phyloP scores from a whole-genome alignment of 1,140 invertebrate species.

The Archegozetes longisetosus region DNA sequence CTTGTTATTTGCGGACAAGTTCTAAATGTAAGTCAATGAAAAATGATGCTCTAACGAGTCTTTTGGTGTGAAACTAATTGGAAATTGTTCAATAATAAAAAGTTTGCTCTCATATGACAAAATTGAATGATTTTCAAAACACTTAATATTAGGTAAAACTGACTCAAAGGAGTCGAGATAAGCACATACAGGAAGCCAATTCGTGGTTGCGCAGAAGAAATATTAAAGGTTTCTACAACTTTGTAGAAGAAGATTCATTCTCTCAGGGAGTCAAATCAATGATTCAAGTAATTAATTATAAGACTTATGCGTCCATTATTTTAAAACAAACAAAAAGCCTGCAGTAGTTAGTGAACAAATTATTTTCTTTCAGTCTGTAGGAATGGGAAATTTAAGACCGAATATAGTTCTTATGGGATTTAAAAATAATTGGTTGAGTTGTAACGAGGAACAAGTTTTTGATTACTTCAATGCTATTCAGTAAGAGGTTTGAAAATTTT shows the following conservation, averaged over 20 bases:
- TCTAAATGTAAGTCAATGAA: too few species aligned
- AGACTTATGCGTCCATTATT: too few species aligned
- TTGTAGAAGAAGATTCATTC: constrained; percentile 32
- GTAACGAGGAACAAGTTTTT: constrained; percentile 24
- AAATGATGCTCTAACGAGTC: too few species aligned
- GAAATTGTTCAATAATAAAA: background rate
- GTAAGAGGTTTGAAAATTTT: constrained; percentile 22
- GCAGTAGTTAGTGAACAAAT: too few species aligned
- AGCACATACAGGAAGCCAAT: too few species aligned
- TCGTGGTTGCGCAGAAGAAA: too few species aligned
- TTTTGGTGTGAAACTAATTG: too few species aligned
- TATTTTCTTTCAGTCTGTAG: constrained; percentile 32
- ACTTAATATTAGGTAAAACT: too few species aligned
- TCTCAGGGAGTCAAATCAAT: constrained; percentile 30
- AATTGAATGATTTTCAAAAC: background rate
- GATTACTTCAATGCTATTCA: constrained; percentile 34
- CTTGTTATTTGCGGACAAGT: constrained; percentile 38
- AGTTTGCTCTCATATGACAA: background rate
- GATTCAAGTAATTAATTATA: constrained; percentile 31
- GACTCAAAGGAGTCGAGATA: too few species aligned
- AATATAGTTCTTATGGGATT: constrained; percentile 65
- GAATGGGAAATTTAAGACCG: constrained; percentile 71
- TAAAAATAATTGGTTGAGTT: constrained; percentile 30
- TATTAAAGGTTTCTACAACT: constrained; percentile 35
- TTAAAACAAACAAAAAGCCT: too few species aligned